Base-by-base conservation (phyloP, 2,797 vertebrate genomes). In the Phalloptychus januarius region DNA sequence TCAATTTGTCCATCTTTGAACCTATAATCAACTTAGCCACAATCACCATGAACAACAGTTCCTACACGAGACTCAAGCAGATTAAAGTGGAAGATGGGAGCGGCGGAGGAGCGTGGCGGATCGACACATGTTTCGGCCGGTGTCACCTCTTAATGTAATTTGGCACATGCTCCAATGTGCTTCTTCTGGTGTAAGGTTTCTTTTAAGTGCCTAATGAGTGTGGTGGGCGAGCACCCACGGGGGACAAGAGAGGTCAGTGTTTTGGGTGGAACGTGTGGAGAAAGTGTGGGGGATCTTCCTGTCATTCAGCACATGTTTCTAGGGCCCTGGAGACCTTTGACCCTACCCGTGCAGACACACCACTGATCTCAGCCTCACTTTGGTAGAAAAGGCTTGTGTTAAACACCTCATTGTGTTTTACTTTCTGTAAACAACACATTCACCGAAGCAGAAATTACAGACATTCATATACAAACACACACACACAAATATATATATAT, bases 121-220 rank as follows among this genome's bases (percentile, higher is more conserved):
- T 87, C 76, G 58, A 90, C 90, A 91, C 86, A 88, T 88, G 91
- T 89, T 89, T 80, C 82, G 87, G 83, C 84, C 79, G 71, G 89
- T 91, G 92, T 94, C 94, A 92, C 89, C 90, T 91, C 91, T 85
- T 91, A 85, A 89, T 89, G 86, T 95, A 91, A 95, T 94, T 94
- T 94, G 89, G 91, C 91, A 82, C 92, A 94, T 85, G 89, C 79
- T 83, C 85, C 87, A 79, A 33, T 90, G 88, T 91, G 93, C 92
- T 94, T 95, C 91, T 93, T 94, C 83, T 90, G 92, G 93, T 93
- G 88, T 96, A 63, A 86, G 75, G 89, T 96, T 96, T 94, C 94
- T 85, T 95, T 94, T 94, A 96, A 95, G 95, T 95, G 95, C 90
- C 92, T 95, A 95, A 95, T 95, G 94, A 92, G 88, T 93, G 93